Evolutionary conservation across 2,113 vertebrate genomes (phyloP), one percentile per base, ranked within the genome.

Genomic region (Lepus americanus): DNA sequence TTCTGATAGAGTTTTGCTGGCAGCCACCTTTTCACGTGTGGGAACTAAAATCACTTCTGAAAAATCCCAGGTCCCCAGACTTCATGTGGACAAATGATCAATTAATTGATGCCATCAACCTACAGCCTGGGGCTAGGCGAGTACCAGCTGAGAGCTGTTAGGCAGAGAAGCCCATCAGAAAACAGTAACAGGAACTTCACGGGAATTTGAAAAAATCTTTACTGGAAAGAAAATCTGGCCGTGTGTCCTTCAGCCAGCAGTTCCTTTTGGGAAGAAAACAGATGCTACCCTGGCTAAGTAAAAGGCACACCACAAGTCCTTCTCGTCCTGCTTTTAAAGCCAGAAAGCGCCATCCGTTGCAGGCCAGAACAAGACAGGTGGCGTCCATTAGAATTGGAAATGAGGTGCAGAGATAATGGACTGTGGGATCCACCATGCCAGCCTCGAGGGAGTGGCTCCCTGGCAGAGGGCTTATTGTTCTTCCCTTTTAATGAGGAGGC

Each of bases 401-500:
- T 94, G 49, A 64, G 95, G 25, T 61, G 76, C 90, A 9, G 72
- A 83, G 84, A 67, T 88, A 92, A 96, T 55, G 93, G 73, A 29
- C 39, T 1, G 5, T 84, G 90, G 91, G 81, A 23, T 90, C 70
- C 80, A 9, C n/a, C 1, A 4, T 14, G 55, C 73, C 44, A 11
- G 49, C 94, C 86, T 96, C 51, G 1, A 74, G 91, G 91, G 93
- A 90, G 74, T 51, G 61, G 59, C 63, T 80, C 92, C 92, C 16
- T 1, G 81, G 90, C 92, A 89, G 80, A 94, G 90, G 29, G 55
- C 51, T 96, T 23, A 72, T 67, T 96, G 88, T 92, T 93, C 72
- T 69, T 80, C 77, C 84, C 82, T 95, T 95, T 97, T 97, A 96
- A 94, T 92, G 92, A 25, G 13, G 87, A 96, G 93, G 29, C 53